These are phyloP conservation scores for Zaprionus ghesquierei DNA, from an alignment of 1,140 invertebrate species.

Conservation along the genomic window DNA sequence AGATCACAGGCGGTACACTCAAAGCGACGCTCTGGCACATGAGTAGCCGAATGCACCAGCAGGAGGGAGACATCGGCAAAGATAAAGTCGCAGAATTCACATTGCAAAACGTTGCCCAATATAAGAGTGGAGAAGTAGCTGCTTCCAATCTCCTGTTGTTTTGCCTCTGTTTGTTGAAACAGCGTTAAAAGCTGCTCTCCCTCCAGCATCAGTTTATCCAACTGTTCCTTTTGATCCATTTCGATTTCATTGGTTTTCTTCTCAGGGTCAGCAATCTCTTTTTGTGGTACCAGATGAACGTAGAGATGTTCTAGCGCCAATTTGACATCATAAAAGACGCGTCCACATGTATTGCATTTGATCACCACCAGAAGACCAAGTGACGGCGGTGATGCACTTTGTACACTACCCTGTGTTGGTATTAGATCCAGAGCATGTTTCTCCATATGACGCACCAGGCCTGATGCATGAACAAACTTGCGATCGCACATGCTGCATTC, in stretches of 20 bases:
- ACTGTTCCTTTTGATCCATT: neutral
- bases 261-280: neutral
- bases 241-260: neutral
- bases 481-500: slow-evolving; percentile 79
- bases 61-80: slow-evolving; percentile 83
- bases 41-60: slow-evolving; percentile 83
- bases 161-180: neutral
- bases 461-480: slow-evolving; percentile 78
- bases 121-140: slow-evolving; percentile 37
- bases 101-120: slow-evolving; percentile 83
- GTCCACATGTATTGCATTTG: slow-evolving; percentile 68
- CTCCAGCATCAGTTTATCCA: slow-evolving; percentile 13
- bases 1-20: slow-evolving; percentile 84
- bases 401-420: slow-evolving; percentile 31
- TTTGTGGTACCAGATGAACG: slow-evolving; percentile 25
- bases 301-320: slow-evolving; percentile 51
- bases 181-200: slow-evolving; percentile 17
- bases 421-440: slow-evolving; percentile 76
- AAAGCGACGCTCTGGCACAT: slow-evolving; percentile 84
- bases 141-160: neutral
- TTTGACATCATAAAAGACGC: slow-evolving; percentile 58
- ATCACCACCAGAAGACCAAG: slow-evolving; percentile 48
- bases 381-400: slow-evolving; percentile 7
- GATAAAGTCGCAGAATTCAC: slow-evolving; percentile 85
- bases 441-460: slow-evolving; percentile 78